Evolutionary conservation across 2,113 vertebrate species (phyloP).

Genomic region (Mus pahari): DNA sequence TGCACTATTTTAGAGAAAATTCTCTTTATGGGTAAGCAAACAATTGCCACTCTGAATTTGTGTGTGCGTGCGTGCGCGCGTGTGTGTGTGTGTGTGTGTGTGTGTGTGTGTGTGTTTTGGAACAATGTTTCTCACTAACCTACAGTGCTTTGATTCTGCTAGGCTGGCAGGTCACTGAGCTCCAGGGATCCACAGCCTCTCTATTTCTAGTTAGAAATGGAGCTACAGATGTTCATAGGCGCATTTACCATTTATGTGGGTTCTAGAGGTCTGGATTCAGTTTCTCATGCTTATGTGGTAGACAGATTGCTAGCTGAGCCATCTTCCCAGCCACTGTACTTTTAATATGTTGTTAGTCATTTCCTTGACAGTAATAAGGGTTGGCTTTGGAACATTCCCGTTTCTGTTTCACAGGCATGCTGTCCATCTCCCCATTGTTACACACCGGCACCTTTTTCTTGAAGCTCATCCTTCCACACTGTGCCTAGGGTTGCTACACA

Average conservation of each 20-base stretch:
- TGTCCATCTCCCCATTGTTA: neutral
- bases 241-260: neutral
- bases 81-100: neutral
- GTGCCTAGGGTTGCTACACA: neutral
- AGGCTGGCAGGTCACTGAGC: neutral
- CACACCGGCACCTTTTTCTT: neutral
- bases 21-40: conserved; percentile 32
- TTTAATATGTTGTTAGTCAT: conserved; percentile 32
- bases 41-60: neutral
- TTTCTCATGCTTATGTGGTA: neutral
- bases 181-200: too few species aligned
- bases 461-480: neutral
- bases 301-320: neutral
- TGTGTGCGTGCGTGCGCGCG: neutral
- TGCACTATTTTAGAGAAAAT: neutral
- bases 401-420: neutral
- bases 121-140: neutral
- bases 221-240: too few species aligned
- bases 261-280: neutral
- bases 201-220: neutral
- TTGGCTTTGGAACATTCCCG: neutral
- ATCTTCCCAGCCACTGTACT: neutral
- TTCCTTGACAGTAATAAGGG: neutral
- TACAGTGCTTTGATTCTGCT: neutral
- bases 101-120: neutral